phyloP scores from a whole-genome alignment of 2,797 vertebrate genomes.

The Petrocephalus sullivani region DNA sequence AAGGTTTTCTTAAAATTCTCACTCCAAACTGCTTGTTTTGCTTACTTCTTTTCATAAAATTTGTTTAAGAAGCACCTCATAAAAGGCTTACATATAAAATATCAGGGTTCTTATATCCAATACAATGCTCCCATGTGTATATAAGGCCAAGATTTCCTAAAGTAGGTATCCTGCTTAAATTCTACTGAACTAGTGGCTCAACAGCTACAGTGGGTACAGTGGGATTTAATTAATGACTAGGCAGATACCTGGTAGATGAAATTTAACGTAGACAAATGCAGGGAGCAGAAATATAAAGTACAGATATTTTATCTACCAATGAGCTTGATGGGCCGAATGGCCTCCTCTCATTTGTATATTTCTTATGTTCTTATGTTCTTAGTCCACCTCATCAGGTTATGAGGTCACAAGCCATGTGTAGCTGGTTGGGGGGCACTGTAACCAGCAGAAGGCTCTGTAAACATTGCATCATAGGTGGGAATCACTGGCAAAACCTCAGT shows the following conservation, averaged over 20 bases:
- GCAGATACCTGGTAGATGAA: too few species aligned
- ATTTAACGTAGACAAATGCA: too few species aligned
- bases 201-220: too few species aligned
- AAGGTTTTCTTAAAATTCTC: background rate
- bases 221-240: too few species aligned
- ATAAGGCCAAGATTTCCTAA: background rate
- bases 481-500: background rate
- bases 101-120: background rate
- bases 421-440: slow-evolving; percentile 49
- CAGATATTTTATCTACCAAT: too few species aligned
- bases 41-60: background rate
- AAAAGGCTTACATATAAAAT: background rate
- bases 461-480: background rate
- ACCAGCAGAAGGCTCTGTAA: slow-evolving; percentile 47
- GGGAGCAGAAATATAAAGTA: too few species aligned
- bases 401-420: slow-evolving; percentile 44
- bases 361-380: too few species aligned
- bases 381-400: background rate
- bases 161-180: background rate
- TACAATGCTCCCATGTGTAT: background rate
- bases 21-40: background rate
- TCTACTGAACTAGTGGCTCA: background rate
- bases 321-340: too few species aligned
- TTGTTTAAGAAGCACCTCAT: background rate
- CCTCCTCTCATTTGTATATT: too few species aligned